These are phyloP conservation scores for Podarcis muralis DNA, from an alignment of 2,113 vertebrate species.

Conservation along the genomic window DNA sequence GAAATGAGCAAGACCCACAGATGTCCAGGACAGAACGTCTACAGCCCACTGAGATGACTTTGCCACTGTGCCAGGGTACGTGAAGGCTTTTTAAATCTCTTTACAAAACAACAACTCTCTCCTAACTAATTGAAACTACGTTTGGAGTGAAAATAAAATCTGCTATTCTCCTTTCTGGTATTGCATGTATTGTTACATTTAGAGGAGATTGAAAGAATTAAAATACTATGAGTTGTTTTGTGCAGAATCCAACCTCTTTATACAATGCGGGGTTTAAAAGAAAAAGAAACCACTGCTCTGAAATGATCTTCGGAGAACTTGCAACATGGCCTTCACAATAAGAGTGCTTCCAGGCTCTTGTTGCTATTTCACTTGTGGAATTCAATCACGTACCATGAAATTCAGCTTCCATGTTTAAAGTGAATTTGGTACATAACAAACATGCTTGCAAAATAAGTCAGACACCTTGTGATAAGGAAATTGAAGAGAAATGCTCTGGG, in stretches of 20 bases:
- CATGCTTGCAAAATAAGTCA: no score
- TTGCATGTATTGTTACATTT: neutral
- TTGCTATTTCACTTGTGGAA: no score
- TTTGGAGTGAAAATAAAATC: neutral
- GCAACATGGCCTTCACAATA: neutral
- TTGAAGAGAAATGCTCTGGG: no score
- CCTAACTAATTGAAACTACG: neutral
- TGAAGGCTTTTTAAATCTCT: neutral
- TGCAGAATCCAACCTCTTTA: neutral
- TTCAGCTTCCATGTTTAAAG: no score
- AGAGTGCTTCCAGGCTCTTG: neutral
- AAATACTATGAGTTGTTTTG: neutral
- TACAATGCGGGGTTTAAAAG: neutral
- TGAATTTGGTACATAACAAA: no score
- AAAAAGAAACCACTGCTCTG: neutral
- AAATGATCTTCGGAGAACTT: neutral
- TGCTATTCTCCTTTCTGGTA: neutral
- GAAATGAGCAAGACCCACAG: conserved; percentile 51
- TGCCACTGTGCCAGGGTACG: conserved; percentile 68
- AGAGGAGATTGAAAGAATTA: neutral
- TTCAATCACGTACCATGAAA: no score
- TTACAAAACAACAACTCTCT: neutral
- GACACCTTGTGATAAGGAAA: no score
- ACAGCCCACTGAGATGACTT: conserved; percentile 40
- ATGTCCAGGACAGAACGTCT: neutral